Evolutionary conservation across 2,888 invertebrate species (phyloP), one percentile per base, ranked within the genome.

Genomic region (Mesopsocus fuscifrons): DNA sequence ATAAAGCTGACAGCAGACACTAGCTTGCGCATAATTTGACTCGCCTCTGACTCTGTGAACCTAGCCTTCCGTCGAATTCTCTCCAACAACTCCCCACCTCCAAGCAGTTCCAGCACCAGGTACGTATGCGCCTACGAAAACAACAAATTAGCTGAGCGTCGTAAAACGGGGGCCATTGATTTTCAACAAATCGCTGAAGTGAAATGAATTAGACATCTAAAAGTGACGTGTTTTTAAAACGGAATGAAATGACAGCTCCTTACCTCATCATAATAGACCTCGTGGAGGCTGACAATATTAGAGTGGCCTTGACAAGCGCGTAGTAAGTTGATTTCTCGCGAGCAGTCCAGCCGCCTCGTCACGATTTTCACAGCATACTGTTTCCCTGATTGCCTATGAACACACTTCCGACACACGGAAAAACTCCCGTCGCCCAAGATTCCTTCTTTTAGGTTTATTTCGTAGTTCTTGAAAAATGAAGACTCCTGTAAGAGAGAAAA

Each of bases 301-400:
- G 77, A 74, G 59, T 92, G 89, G 2, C 84, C 84, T 54, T 89
- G 88, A 57, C 92, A 92, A 41, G 76, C 69, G 49, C 77, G 71
- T 47, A 97, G 64, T 6, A 85, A 65, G 53, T 74, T 72, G 13
- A 89, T 69, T 58, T 97, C 95, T 35, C 78, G 65, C 2, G 67
- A 66, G 42, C 74, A 74, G 54, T 79, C 75, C 15, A 71, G 63
- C 40, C 71, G 65, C 41, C 74, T 64, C 50, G 73, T 75, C 8
- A 80, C 71, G 42, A 92, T 88, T 67, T 94, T 92, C 11, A 92
- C 91, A 2, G 91, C 91, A 58, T 72, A 91, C 46, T 77, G 75
- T 51, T 74, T 72, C 18, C 76, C 74, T 0, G 79, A 79, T 47
- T 71, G 67, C 47, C 75, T 71, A 53, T 84, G 72, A 4, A 74